Base-by-base conservation (phyloP, 2,888 invertebrate species). In the Rhagonycha lutea region DNA sequence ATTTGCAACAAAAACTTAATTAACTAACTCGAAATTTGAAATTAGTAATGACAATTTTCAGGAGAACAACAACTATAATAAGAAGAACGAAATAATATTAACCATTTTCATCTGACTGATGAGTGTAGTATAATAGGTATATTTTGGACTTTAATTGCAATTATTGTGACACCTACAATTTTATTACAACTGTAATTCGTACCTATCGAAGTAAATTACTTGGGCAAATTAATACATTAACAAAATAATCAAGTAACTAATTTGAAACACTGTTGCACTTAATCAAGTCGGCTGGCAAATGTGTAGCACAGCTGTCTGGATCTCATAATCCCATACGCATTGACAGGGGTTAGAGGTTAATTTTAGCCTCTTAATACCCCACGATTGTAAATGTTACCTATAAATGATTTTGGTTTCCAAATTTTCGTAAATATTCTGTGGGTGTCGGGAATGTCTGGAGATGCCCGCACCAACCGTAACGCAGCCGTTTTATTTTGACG, bases 291-390 rank as follows among this genome's bases (percentile, higher is more conserved):
- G 71, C 75, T 82, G 82, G 81, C 83, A 86, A 86, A 86, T 86
- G 87, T 87, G 86, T 83, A 80, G 83, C 84, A 82, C 87, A 87
- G 86, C 86, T 86, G 87, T 85, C 85, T 81, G 80, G 85, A 85
- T 86, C 86, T 85, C 87, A 87, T 86, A 86, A 86, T 86, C 84
- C 82, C 83, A 79, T 81, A 83, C 82, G 80, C 84, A 85, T 85
- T 82, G 85, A 85, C 85, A 85, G 84, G 86, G 86, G 86, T 85
- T 85, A 85, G 84, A 85, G 86, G 86, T 86, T 86, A 86, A 86
- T 85, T 85, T 86, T 86, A 86, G 86, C 85, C 79, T 78, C 72
- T 72, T 69, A 69, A 29, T 71, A 73, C 77, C 77, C 74, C 73
- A 75, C 72, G 70, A 74, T 70, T 62, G 74, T 61, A 65, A 24